phyloP scores from a whole-genome alignment of 1,140 invertebrate genomes.

The Papilio aristodemus region DNA sequence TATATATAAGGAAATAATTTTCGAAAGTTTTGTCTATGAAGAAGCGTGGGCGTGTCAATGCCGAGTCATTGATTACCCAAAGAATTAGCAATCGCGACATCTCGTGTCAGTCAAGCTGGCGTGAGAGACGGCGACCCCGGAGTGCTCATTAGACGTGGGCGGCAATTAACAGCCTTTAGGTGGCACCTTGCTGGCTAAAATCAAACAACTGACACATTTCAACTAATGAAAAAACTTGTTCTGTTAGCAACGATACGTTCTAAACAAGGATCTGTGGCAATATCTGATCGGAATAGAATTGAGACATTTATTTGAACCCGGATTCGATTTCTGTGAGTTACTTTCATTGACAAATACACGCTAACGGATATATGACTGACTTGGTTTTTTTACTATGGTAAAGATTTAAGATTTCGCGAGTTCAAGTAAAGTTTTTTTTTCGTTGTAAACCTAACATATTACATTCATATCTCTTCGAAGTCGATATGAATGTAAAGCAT shows the following conservation, averaged over 20 bases:
- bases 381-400: no score
- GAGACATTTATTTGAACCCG: slow-evolving; percentile 11
- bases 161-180: slow-evolving; percentile 61
- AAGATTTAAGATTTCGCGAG: no score
- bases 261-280: slow-evolving; percentile 8
- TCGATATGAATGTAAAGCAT: no score
- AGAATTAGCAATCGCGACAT: slow-evolving; percentile 39
- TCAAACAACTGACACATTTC: slow-evolving; percentile 13
- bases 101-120: slow-evolving; percentile 43
- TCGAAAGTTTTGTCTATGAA: slow-evolving; percentile 2
- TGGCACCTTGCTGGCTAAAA: slow-evolving; percentile 37
- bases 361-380: neutral
- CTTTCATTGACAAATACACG: slow-evolving; percentile 1
- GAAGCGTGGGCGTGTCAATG: slow-evolving; percentile 22
- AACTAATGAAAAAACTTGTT: slow-evolving; percentile 27
- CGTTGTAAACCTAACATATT: no score
- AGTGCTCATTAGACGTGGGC: slow-evolving; percentile 49
- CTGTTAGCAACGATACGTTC: slow-evolving; percentile 19
- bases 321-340: slow-evolving; percentile 13
- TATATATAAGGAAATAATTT: neutral
- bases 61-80: slow-evolving; percentile 7
- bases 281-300: slow-evolving; percentile 12
- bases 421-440: no score
- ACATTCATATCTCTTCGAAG: no score
- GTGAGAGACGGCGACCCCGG: slow-evolving; percentile 47